Conservation (phyloP, 1,140 invertebrate species). For the Drosophila lowei region DNA sequence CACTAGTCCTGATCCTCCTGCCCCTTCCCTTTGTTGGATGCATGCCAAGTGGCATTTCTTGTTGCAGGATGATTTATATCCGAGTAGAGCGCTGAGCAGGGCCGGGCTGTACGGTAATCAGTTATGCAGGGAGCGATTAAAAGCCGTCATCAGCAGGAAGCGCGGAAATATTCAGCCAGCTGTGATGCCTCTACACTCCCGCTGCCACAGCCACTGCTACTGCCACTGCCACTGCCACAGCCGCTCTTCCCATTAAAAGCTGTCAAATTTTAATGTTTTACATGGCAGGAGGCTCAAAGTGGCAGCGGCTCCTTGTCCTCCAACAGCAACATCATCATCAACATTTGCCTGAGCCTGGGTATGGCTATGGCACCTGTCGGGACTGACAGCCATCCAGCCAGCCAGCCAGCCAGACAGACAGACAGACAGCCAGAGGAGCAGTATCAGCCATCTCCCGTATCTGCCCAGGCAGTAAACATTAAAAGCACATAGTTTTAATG, state of each 20-base stretch:
- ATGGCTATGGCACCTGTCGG: conserved; percentile 65
- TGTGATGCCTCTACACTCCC: conserved; percentile 14
- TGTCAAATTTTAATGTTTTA: conserved; percentile 80
- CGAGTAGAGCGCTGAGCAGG: conserved; percentile 18
- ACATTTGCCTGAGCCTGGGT: conserved; percentile 17
- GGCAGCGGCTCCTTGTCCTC: conserved; percentile 42
- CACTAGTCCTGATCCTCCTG: neutral
- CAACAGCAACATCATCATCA: conserved; percentile 11
- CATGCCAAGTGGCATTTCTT: conserved; percentile 52
- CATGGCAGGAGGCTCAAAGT: conserved; percentile 69
- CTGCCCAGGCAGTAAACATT: conserved; percentile 62
- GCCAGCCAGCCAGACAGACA: neutral
- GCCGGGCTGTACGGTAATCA: conserved; percentile 36
- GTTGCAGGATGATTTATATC: conserved; percentile 65
- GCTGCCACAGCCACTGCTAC: neutral
- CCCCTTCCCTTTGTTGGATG: conserved; percentile 24
- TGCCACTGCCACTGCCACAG: neutral
- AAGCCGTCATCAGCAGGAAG: conserved; percentile 64
- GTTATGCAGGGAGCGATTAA: conserved; percentile 71
- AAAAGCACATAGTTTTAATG: conserved; percentile 75
- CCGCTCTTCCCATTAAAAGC: conserved; percentile 62
- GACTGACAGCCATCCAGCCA: conserved; percentile 3
- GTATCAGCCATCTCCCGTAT: conserved; percentile 53
- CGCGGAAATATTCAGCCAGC: conserved; percentile 50
- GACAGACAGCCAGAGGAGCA: neutral